Percentiles rank a stretch among this genome's conserved stretches.
Conservation (phyloP, 1,140 invertebrate genomes). For the Drosophila orosa region DNA sequence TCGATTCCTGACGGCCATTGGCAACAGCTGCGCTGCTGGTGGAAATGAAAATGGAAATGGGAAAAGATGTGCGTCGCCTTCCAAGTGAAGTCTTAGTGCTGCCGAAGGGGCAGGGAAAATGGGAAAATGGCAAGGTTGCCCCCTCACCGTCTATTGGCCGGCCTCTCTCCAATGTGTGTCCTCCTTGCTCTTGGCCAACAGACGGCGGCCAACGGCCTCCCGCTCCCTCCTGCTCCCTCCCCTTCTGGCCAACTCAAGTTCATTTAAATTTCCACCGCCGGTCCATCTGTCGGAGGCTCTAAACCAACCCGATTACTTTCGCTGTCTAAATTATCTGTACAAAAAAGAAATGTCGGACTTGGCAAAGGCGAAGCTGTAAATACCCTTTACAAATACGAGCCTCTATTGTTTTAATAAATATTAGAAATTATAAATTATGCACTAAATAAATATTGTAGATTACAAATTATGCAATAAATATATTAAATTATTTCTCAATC, state of each 20-base stretch:
- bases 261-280: slow-evolving; percentile 46
- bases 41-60: slow-evolving; percentile 4
- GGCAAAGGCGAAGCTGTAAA: neutral
- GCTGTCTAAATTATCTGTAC: slow-evolving; percentile 74
- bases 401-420: no score
- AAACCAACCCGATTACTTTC: slow-evolving; percentile 71
- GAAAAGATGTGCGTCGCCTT: neutral
- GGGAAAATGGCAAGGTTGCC: neutral
- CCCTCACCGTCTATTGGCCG: slow-evolving; percentile 32
- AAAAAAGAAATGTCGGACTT: neutral
- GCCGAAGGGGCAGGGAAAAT: slow-evolving; percentile 14
- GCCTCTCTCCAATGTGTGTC: slow-evolving; percentile 50
- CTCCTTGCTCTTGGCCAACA: slow-evolving; percentile 29
- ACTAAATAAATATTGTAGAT: no score
- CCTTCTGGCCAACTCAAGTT: slow-evolving; percentile 21
- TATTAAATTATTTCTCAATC: neutral
- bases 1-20: slow-evolving; percentile 42
- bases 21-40: slow-evolving; percentile 34
- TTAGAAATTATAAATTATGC: no score
- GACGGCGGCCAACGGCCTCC: slow-evolving; percentile 4
- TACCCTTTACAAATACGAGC: slow-evolving; percentile 5
- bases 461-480: no score
- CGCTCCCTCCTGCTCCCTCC: neutral
- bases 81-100: slow-evolving; percentile 75
- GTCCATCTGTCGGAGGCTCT: slow-evolving; percentile 30